phyloP scores from a whole-genome alignment of 2,888 invertebrate species.

The Malacosoma neustria region DNA sequence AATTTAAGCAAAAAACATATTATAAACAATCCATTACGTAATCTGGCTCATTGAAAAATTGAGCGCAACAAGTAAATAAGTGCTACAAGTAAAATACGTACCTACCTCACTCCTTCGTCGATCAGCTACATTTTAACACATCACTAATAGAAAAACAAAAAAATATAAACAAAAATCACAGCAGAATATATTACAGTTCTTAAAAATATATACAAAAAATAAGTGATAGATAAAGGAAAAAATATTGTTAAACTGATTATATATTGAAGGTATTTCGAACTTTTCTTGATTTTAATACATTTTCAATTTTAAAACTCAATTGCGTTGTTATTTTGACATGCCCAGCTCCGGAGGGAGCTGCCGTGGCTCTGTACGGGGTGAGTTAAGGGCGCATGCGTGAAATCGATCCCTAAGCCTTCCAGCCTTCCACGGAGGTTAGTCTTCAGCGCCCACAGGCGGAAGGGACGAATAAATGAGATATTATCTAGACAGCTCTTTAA shows the following conservation, averaged over 20 bases:
- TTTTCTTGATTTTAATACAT: too few species aligned
- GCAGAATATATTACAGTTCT: too few species aligned
- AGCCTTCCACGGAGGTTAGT: constrained; percentile 29
- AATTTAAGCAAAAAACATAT: too few species aligned
- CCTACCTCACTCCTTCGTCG: constrained; percentile 12
- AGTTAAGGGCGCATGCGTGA: constrained; percentile 45
- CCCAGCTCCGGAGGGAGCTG: constrained; percentile 41
- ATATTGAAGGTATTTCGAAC: too few species aligned
- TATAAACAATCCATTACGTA: constrained; percentile 66
- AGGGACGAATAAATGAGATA: constrained; percentile 3
- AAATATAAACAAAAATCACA: too few species aligned
- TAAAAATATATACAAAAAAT: too few species aligned
- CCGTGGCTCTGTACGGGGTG: constrained; percentile 55
- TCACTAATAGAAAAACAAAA: constrained; percentile 22
- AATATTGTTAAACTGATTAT: too few species aligned
- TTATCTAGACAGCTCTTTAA: too few species aligned
- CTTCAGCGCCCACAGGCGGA: constrained; percentile 24
- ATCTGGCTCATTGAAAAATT: constrained; percentile 28
- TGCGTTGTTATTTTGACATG: constrained; percentile 64
- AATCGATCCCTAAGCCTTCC: constrained; percentile 56
- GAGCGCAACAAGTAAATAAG: constrained; percentile 59
- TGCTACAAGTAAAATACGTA: constrained; percentile 46
- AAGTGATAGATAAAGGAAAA: too few species aligned
- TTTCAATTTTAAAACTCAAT: too few species aligned
- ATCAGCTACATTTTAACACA: constrained; percentile 48